Evolutionary conservation across 1,140 invertebrate species (phyloP).

Genomic region (Artemia franciscana): DNA sequence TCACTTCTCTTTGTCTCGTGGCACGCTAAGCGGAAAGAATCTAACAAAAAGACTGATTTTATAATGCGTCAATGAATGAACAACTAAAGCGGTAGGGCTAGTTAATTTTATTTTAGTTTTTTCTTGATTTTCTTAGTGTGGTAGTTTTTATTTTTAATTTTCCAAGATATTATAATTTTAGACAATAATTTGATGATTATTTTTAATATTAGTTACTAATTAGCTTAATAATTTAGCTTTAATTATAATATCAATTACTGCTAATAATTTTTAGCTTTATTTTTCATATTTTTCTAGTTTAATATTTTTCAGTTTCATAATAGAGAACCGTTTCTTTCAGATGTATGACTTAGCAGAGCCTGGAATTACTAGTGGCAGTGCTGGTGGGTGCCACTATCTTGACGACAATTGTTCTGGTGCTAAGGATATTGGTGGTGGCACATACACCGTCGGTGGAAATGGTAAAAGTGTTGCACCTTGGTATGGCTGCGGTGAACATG

Average conservation of each 20-base stretch:
- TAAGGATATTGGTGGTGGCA: constrained; percentile 48
- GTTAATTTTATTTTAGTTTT: too few relatives aligned
- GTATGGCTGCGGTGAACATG: constrained; percentile 35
- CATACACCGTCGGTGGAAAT: not conserved
- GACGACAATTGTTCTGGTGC: constrained; percentile 55
- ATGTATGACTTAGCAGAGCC: constrained; percentile 75
- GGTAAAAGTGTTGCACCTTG: not conserved
- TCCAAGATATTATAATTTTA: too few relatives aligned
- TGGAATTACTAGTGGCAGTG: constrained; percentile 51
- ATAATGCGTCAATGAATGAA: too few relatives aligned
- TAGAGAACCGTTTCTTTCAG: constrained; percentile 21
- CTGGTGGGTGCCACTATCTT: constrained; percentile 62
- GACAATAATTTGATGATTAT: too few relatives aligned
- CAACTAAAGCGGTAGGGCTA: too few relatives aligned
- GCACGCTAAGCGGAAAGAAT: too few relatives aligned
- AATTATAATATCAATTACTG: not conserved
- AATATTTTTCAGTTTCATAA: not conserved
- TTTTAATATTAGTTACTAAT: too few relatives aligned
- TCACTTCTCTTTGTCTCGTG: too few relatives aligned
- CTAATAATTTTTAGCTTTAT: constrained; percentile 5
- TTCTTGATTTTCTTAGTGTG: too few relatives aligned
- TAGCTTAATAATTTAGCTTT: constrained; percentile 2
- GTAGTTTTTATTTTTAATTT: too few relatives aligned
- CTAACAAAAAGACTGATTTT: too few relatives aligned
- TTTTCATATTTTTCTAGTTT: not conserved